Evolutionary conservation across 2,113 vertebrate genomes (phyloP), one percentile per base, ranked within the genome.

Genomic region (Morone saxatilis): DNA sequence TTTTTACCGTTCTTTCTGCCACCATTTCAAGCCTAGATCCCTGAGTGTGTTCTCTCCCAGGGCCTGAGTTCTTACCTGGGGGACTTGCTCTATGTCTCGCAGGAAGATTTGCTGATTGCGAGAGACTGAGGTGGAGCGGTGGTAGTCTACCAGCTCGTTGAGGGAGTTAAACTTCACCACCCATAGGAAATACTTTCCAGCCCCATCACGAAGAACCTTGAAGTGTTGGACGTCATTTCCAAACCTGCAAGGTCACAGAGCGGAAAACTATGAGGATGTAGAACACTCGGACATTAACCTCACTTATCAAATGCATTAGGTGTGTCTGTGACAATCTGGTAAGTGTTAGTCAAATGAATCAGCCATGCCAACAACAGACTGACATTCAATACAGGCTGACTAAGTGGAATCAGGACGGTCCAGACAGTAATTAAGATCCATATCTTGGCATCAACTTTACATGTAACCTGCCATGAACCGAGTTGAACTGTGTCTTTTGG

Each of bases 101-200:
- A 99, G 96, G 89, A 99, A 99, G 94, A 99, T 99, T 86, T 99
- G 98, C 93, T 99, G 98, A 94, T 99, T 99, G 91, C 98, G 97
- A 83, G 98, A 99, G 86, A 99, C 98, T 0, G 98, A 99, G 69
- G 98, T 99, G 48, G 97, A 97, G 91, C 98, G 97, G 94, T 99
- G 98, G 91, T 99, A 99, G 91, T 99, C 98, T 87, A 99, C 98
- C 90, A 99, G 95, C 96, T 99, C 98, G 80, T 99, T 99, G 91
- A 99, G 95, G 43, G 98, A 99, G 94, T 97, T 99, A 91, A 99
- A 99, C 94, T 99, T 99, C 86, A 99, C 98, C 95, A 99, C 98
- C 98, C 98, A 99, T 60, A 99, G 96, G 93, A 99, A 99, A 78
- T 99, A 99, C 91, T 99, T 99, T 19, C 98, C 98, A 38, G 98